Evolutionary conservation across 2,888 invertebrate species (phyloP).

Genomic region (Diabrotica balteata): DNA sequence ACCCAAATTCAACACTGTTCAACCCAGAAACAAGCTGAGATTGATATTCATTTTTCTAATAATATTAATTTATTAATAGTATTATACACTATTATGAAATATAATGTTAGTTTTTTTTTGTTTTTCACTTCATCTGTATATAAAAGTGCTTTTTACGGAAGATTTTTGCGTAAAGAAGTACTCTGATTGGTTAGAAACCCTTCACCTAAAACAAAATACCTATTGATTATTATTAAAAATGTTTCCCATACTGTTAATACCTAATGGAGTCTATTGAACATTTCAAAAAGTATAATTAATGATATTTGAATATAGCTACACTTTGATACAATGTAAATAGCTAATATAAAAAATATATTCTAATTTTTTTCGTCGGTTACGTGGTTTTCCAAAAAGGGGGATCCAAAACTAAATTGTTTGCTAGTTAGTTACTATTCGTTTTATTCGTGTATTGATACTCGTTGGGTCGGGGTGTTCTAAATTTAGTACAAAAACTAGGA

Average conservation of each 20-base stretch:
- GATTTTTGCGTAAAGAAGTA: neutral
- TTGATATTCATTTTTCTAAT: too few species aligned
- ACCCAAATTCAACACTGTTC: too few species aligned
- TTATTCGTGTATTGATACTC: neutral
- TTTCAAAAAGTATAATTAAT: slow-evolving; percentile 46
- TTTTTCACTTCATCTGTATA: too few species aligned
- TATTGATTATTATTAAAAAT: slow-evolving; percentile 31
- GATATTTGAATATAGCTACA: slow-evolving; percentile 50
- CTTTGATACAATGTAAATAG: slow-evolving; percentile 59
- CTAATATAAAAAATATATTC: slow-evolving; percentile 50
- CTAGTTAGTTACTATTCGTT: too few species aligned
- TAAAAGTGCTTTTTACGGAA: too few species aligned
- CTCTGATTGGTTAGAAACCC: neutral
- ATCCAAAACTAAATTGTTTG: neutral
- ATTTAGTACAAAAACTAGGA: too few species aligned
- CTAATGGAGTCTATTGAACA: slow-evolving; percentile 56
- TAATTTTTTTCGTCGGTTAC: slow-evolving; percentile 11
- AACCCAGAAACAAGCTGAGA: too few species aligned
- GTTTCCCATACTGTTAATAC: slow-evolving; percentile 52
- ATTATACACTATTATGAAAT: too few species aligned
- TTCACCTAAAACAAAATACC: slow-evolving; percentile 6
- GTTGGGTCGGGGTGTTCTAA: neutral
- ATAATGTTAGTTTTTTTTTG: too few species aligned
- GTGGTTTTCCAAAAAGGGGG: neutral
- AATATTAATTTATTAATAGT: too few species aligned